Evolutionary conservation across 2,113 vertebrate genomes (phyloP), one percentile per base, ranked within the genome.

Genomic region (Cairina moschata): DNA sequence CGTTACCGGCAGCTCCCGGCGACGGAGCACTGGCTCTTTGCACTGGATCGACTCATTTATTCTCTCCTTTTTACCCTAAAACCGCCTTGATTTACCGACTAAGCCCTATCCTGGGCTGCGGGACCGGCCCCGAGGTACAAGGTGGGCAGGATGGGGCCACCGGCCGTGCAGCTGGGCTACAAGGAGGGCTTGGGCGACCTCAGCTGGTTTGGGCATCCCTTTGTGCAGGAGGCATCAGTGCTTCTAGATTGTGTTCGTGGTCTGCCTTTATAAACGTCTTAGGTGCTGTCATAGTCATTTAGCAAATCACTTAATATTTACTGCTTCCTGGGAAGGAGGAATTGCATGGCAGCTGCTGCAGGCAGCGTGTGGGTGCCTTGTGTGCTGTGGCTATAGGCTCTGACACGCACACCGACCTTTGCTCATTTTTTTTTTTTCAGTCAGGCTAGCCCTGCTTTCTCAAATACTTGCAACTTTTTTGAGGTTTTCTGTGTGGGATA

Each of bases 191-290:
- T 12, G 0, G 26, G 55, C 34, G 29, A 0, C 29, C 63, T 21
- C 55, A 9, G 6, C 36, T 7, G 34, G 10, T 55, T 32, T 34
- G 5, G 3, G 40, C 21, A 3, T 20, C 32, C 34, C 15, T 17
- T 5, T 18, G 38, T 1, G 0, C 3, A 60, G 48, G 48, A 50
- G 48, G 48, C 48, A 48, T 20, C 46, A 7, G 73, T 2, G 22
- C 50, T 58, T 8, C 11, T 60, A 3, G 11, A 1, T 1, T 58
- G 32, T 13, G 0, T 38, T 50, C 20, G 0, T 0, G 0, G 17
- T 26, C 63, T 6, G 17, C 65, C 60, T 26, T 42, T 17, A 3
- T 22, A 31, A 77, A 3, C 20, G 0, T 3, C 25, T 34, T 1
- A 17, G 54, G 3, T 67, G 67, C 56, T 52, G 5, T 63, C 11